Percentiles rank a stretch among this genome's conserved stretches.
phyloP scores from a whole-genome alignment of 2,888 invertebrate species.

The Melangyna quadrimaculata region DNA sequence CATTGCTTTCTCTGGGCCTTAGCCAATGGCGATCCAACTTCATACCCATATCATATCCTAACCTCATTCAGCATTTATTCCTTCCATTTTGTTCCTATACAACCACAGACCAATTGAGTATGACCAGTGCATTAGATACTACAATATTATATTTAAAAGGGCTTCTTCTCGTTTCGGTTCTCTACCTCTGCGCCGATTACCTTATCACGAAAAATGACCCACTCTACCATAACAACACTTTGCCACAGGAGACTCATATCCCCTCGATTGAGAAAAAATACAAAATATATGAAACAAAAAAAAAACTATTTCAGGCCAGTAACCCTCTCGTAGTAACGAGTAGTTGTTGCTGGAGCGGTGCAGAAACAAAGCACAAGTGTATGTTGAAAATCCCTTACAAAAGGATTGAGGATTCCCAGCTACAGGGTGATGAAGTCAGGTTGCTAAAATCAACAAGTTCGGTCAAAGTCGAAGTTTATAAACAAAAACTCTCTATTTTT shows the following conservation, averaged over 20 bases:
- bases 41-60: background rate
- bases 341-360: slow-evolving; percentile 16
- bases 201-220: slow-evolving; percentile 62
- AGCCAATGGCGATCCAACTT: background rate
- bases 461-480: too few species aligned
- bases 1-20: background rate
- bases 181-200: slow-evolving; percentile 58
- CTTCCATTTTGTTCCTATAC: slow-evolving; percentile 24
- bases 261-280: background rate
- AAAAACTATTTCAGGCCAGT: background rate
- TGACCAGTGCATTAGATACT: slow-evolving; percentile 68
- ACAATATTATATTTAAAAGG: slow-evolving; percentile 67
- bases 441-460: background rate
- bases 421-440: slow-evolving; percentile 24
- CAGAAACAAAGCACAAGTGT: slow-evolving; percentile 37
- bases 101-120: slow-evolving; percentile 51
- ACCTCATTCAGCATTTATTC: background rate
- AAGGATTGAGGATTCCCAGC: slow-evolving; percentile 1
- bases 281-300: background rate
- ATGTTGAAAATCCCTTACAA: slow-evolving; percentile 51
- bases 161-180: slow-evolving; percentile 20
- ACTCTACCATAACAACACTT: slow-evolving; percentile 44
- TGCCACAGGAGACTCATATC: slow-evolving; percentile 56
- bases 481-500: too few species aligned
- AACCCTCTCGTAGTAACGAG: background rate